Base-by-base conservation (phyloP, 2,888 invertebrate species). In the Leuctra nigra region DNA sequence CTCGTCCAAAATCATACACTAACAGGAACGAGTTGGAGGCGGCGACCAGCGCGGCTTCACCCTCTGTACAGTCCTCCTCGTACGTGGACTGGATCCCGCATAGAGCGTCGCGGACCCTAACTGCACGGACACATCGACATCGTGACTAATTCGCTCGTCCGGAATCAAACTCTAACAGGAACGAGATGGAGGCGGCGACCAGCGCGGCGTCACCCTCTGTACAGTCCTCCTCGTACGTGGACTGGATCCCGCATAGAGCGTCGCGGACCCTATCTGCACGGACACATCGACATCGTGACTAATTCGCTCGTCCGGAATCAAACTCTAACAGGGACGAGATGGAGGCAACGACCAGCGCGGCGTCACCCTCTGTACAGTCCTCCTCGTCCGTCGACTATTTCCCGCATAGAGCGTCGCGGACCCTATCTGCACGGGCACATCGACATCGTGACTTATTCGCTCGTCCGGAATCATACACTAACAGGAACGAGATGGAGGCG, bases 311-410 rank as follows among this genome's bases (percentile, higher is more conserved):
- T n/a, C n/a, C n/a, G n/a, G n/a, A n/a, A n/a, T n/a, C n/a, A n/a
- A n/a, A n/a, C n/a, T n/a, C n/a, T n/a, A n/a, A n/a, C 2, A 70
- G 38, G 53, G 72, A 65, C 48, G 75, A 67, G 1, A 73, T 66
- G 0, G 65, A 66, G 9, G 68, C 59, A 35, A 68, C 67, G 2
- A 61, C 29, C 4, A 67, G 63, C 38, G 69, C 68, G 58, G 68
- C 68, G 38, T 66, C 66, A 11, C 66, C 66, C 4, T 69, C 61
- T 54, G 65, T 68, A 58, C 71, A 70, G 35, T 70, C 70, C 0
- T 59, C 56, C 4, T 41, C 29, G 0, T 39, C 44, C 46, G 14
- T 38, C 35, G 13, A n/a, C n/a, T n/a, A n/a, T n/a, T n/a, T n/a
- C n/a, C 29, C 22, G 25, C 44, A 36, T 53, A 39, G n/a, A 14